phyloP scores from a whole-genome alignment of 2,888 invertebrate genomes.

The Cheilosia pagana region DNA sequence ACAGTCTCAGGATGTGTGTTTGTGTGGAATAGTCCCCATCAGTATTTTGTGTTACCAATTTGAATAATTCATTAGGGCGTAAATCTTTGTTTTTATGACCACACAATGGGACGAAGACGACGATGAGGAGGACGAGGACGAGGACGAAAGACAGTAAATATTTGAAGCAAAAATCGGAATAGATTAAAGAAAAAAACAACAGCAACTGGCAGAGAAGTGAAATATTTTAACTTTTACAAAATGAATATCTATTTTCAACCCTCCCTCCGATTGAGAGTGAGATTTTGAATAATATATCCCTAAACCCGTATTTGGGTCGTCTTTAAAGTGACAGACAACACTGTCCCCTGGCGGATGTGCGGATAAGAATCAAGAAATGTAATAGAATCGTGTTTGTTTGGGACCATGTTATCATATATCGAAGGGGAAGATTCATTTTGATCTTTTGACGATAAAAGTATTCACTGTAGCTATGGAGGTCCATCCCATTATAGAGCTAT shows the following conservation, averaged over 20 bases:
- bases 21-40: slow-evolving; percentile 13
- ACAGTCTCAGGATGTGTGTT: slow-evolving; percentile 16
- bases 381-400: slow-evolving; percentile 30
- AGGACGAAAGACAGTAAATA: slow-evolving; percentile 21
- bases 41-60: slow-evolving; percentile 58
- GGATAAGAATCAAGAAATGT: slow-evolving; percentile 8
- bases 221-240: slow-evolving; percentile 48
- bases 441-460: slow-evolving; percentile 12
- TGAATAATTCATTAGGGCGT: slow-evolving; percentile 71
- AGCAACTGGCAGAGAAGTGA: slow-evolving; percentile 14
- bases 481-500: slow-evolving; percentile 29
- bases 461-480: slow-evolving; percentile 12
- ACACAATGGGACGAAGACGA: slow-evolving; percentile 32
- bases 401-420: slow-evolving; percentile 36
- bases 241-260: slow-evolving; percentile 32
- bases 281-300: slow-evolving; percentile 27
- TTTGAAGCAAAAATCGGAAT: slow-evolving; percentile 48
- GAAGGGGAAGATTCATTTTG: slow-evolving; percentile 6
- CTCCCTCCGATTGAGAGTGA: slow-evolving; percentile 10
- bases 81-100: slow-evolving; percentile 61
- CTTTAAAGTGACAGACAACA: slow-evolving; percentile 18
- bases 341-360: not conserved
- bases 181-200: slow-evolving; percentile 33
- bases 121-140: not conserved
- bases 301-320: slow-evolving; percentile 2